Percentiles rank a stretch among this genome's conserved stretches.
Conservation (phyloP, 2,113 vertebrate genomes). For the Sturnira hondurensis region DNA sequence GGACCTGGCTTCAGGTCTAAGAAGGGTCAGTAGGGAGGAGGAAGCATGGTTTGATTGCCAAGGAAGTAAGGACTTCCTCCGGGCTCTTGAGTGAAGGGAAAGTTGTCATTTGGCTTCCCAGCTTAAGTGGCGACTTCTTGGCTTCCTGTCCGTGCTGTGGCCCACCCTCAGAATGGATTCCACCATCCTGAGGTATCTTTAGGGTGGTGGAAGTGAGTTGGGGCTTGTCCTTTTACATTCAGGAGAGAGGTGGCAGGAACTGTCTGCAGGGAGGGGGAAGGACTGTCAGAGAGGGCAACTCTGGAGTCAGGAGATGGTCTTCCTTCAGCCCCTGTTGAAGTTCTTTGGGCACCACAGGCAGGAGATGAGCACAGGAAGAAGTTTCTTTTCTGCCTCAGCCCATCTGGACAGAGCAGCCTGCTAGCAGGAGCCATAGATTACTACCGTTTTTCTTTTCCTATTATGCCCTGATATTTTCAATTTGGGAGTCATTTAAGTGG, state of each 20-base stretch:
- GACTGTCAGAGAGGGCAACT: no score
- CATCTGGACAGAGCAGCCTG: neutral
- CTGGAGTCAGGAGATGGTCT: neutral
- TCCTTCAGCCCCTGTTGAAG: neutral
- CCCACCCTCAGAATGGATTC: neutral
- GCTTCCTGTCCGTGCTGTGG: neutral
- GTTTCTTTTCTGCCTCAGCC: neutral
- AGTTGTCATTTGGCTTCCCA: conserved; percentile 19
- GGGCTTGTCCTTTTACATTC: neutral
- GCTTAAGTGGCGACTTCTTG: neutral
- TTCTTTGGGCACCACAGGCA: neutral
- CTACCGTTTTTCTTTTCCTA: conserved; percentile 20
- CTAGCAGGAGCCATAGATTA: neutral
- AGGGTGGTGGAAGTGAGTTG: neutral
- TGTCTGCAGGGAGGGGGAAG: neutral
- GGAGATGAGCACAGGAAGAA: neutral
- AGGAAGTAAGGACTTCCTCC: neutral
- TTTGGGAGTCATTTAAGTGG: conserved; percentile 47
- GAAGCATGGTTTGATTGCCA: conserved; percentile 1
- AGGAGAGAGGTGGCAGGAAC: no score
- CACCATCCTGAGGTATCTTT: conserved; percentile 48
- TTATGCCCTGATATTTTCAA: conserved; percentile 68
- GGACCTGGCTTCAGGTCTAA: no score
- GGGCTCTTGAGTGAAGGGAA: neutral
- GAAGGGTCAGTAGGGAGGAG: neutral